Percentiles rank a stretch among this genome's conserved stretches.
phyloP scores from a whole-genome alignment of 2,113 vertebrate genomes.

The Campylorhamphus procurvoides region DNA sequence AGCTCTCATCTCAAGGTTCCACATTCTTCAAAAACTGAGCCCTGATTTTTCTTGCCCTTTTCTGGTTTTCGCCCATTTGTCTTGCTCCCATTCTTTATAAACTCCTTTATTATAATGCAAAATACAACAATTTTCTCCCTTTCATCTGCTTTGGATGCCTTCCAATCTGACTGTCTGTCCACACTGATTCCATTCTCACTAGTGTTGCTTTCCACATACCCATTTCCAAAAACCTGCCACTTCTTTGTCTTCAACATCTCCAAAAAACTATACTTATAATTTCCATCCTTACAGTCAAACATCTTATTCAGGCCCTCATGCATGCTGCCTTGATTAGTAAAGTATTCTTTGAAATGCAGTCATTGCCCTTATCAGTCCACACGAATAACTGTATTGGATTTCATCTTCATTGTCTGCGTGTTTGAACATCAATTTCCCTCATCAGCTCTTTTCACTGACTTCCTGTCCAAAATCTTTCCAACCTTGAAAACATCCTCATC shows the following conservation, averaged over 20 bases:
- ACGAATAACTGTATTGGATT: background rate
- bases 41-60: background rate
- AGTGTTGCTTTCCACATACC: background rate
- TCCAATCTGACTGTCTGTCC: background rate
- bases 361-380: background rate
- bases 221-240: background rate
- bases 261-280: background rate
- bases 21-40: background rate
- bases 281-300: background rate
- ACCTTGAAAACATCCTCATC: background rate
- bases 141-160: background rate
- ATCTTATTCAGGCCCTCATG: background rate
- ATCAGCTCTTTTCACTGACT: background rate
- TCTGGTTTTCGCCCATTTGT: background rate
- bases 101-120: background rate
- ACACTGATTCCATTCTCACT: background rate
- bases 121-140: background rate
- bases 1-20: background rate
- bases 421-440: background rate
- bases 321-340: constrained; percentile 10
- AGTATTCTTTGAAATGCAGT: background rate
- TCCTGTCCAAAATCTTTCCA: background rate
- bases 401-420: background rate
- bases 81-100: background rate
- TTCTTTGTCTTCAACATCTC: background rate